These are phyloP conservation scores for Catotricha subobsoleta DNA, from an alignment of 2,888 invertebrate genomes.

Conservation along the genomic window DNA sequence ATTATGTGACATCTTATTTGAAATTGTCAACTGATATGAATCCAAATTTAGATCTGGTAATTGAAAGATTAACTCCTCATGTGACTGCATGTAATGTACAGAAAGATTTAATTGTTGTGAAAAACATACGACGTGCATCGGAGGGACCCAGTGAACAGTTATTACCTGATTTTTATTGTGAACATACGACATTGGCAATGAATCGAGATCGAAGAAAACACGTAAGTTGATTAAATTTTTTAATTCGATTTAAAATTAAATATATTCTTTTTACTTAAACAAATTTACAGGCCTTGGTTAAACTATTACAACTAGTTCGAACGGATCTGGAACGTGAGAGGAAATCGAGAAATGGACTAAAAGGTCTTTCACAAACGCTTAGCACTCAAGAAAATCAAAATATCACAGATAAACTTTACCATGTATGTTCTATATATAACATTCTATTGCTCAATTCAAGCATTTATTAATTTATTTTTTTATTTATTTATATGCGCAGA, in stretches of 20 bases:
- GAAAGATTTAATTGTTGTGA: conserved; percentile 27
- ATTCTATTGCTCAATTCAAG: background rate
- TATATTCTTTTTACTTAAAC: too few relatives aligned
- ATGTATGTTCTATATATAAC: conserved; percentile 41
- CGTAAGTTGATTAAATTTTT: conserved; percentile 25
- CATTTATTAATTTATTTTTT: conserved; percentile 1
- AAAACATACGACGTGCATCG: conserved; percentile 26
- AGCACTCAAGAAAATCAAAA: conserved; percentile 79
- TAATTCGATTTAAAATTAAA: background rate
- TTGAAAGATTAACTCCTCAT: conserved; percentile 21
- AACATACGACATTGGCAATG: conserved; percentile 85
- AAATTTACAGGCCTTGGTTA: conserved; percentile 47
- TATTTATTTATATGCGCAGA: conserved; percentile 35
- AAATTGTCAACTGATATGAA: conserved; percentile 50
- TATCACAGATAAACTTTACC: conserved; percentile 78
- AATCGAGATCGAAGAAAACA: conserved; percentile 76
- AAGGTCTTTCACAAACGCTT: conserved; percentile 75
- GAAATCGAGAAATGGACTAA: conserved; percentile 73
- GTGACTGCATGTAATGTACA: conserved; percentile 26
- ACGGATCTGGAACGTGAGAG: conserved; percentile 79
- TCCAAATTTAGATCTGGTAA: conserved; percentile 55
- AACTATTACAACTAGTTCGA: conserved; percentile 67
- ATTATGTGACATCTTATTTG: conserved; percentile 44
- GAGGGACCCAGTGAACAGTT: conserved; percentile 59
- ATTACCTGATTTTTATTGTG: conserved; percentile 86